Base-by-base conservation (phyloP, 2,888 invertebrate genomes). In the Octonoba sinensis region DNA sequence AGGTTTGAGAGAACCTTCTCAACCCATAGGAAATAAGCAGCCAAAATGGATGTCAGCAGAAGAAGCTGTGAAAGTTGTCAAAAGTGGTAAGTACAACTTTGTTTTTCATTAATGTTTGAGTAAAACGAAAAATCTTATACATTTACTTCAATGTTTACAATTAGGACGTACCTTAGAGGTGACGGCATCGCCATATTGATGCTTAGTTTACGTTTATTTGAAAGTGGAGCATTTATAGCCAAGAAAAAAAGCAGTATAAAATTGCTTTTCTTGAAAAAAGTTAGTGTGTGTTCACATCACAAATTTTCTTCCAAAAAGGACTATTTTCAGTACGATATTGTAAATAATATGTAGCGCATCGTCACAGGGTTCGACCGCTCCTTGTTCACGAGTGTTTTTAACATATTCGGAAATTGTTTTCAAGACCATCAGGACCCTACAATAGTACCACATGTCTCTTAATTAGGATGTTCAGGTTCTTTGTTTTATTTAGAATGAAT, bases 21-120 rank as follows among this genome's bases (percentile, higher is more conserved):
- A 95, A 89, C 94, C 95, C 16, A 91, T 92, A 46, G 86, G 86
- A 16, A 91, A 92, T 84, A 92, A 92, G 84, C 91, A 92, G 83
- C 95, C 96, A 0, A 92, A 92, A 88, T 92, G 91, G 90, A 90
- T 93, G 20, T 90, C 92, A 8, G 92, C 94, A 0, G 93, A 93
- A 77, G 93, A 95, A 87, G 96, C 95, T 1, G 93, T 96, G 69
- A 90, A 92, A 87, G 91, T 91, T 87, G 91, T 96, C 73, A 92
- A 94, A 89, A 96, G 96, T 85, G 94, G 96, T 96, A 91, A 90
- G 90, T 88, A 22, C 24, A 36, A 15, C 15, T 20, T 47, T 47
- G 16, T 20, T 13, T 20, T 47, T 65, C 8, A 24, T 27, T 12
- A 16, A 6, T 44, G 16, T 15, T 24, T 3, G 36, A 27, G n/a